phyloP scores from a whole-genome alignment of 2,888 invertebrate genomes.

The Microctonus hyperodae region DNA sequence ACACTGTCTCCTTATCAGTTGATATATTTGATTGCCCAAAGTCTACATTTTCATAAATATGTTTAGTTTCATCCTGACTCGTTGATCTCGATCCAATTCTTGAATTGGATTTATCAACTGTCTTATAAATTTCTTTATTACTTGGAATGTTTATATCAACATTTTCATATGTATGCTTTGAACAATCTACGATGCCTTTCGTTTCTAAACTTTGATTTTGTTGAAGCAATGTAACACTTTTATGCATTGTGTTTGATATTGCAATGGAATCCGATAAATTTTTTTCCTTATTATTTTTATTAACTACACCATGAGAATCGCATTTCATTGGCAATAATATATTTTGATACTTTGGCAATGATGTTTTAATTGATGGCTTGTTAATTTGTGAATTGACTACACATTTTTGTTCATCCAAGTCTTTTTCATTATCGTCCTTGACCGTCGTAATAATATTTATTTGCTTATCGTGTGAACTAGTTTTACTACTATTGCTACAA shows the following conservation, averaged over 20 bases:
- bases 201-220: conserved; percentile 13
- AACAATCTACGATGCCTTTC: conserved; percentile 22
- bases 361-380: not conserved
- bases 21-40: conserved; percentile 38
- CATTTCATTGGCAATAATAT: conserved; percentile 50
- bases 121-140: conserved; percentile 36
- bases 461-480: conserved; percentile 18
- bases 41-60: conserved; percentile 50
- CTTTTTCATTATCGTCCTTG: conserved; percentile 10
- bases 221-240: not conserved
- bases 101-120: conserved; percentile 31
- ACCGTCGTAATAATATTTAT: not conserved
- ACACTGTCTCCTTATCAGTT: conserved; percentile 38
- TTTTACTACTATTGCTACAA: conserved; percentile 33
- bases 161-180: conserved; percentile 50
- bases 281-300: conserved; percentile 28
- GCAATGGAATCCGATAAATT: conserved; percentile 1
- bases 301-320: conserved; percentile 35
- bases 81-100: conserved; percentile 18
- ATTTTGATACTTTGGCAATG: conserved; percentile 49
- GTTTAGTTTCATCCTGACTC: conserved; percentile 37
- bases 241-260: conserved; percentile 13
- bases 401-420: conserved; percentile 1
- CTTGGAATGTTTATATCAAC: conserved; percentile 48
- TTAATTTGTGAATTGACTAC: not conserved